Base-by-base conservation (phyloP, 2,888 invertebrate species). In the Pollenia labialis region DNA sequence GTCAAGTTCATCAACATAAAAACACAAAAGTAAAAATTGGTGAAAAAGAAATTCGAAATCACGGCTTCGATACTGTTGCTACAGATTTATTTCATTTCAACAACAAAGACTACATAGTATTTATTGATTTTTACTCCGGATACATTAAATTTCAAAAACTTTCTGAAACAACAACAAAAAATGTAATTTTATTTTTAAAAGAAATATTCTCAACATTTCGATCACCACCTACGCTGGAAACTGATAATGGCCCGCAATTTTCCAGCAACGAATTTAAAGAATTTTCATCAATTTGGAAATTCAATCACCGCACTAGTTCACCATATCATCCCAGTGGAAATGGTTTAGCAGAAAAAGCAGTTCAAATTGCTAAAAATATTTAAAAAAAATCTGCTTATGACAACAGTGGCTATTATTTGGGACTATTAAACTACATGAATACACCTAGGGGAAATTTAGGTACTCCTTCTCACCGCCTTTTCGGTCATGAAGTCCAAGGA, bases 281-380 rank as follows among this genome's bases (percentile, higher is more conserved):
- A 18, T 68, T 68, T 68, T 68, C 68, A 32, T 11, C 52, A 7
- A 50, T 11, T 2, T 68, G 68, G 68, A 68, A 68, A 9, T 68
- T 66, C 18, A 66, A 66, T 18, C 66, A 66, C 14, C 11, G 62
- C 6, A 23, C 23, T 23, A 23, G 23, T 23, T 23, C 23, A 23
- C 23, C 23, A 23, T 23, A 23, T 23, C 23, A 23, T 23, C 68
- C 52, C 6, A 50, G 50, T n/a, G 52, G 54, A 2, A 69, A 69
- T 50, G 69, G 69, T 12, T n/a, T 54, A 54, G 54, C 69, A 54
- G 52, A 69, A 54, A 69, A 54, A 40, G 69, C 69, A 11, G 69
- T 69, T 23, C 64, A 64, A 44, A 64, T 64, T 10, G 16, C 44
- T 10, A 64, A 64, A 64, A 44, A 64, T 44, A n/a, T n/a, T n/a